Evolutionary conservation across 2,113 vertebrate species (phyloP), one percentile per base, ranked within the genome.

Genomic region (Oenanthe oenanthe): DNA sequence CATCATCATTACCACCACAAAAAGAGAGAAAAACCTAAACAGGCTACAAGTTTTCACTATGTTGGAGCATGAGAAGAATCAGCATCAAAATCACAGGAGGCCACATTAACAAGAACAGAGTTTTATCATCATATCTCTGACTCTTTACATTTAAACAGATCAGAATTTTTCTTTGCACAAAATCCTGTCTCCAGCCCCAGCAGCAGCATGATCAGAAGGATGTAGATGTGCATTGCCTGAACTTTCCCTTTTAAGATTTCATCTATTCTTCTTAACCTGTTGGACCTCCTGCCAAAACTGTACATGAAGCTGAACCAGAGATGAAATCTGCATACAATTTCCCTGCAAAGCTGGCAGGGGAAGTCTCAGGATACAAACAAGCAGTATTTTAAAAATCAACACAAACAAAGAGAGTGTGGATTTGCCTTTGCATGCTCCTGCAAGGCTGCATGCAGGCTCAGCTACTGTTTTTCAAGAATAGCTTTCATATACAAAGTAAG

Each of bases 391-490:
- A 85, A 84, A 53, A 65, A 25, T 6, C 25, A 61, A n/a, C 54
- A 34, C 6, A 32, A 38, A 26, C 26, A 51, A 57, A 26, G 8
- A 13, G 32, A 94, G 6, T 10, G 32, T 81, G 54, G 40, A 65
- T 96, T 93, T 94, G 50, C 68, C 42, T 96, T 96, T 87, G 38
- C 67, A 47, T 48, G 48, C 31, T 75, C 65, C 47, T 93, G 57
- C 51, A 85, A 88, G 67, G 60, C 65, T 38, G 25, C 4, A 2
- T 67, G 63, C 34, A 73, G 47, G 42, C 73, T 93, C 76, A 82
- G 85, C 85, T 67, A 60, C 81, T 84, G 80, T 91, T 96, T 95
- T 92, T 75, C 54, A 88, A 94, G 92, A 95, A 89, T n/a, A 94
- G 85, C 81, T 90, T 90, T 92, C 92, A 94, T 80, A 72, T 70